Evolutionary conservation across 2,113 vertebrate species (phyloP).

Genomic region (Centropristis striata): DNA sequence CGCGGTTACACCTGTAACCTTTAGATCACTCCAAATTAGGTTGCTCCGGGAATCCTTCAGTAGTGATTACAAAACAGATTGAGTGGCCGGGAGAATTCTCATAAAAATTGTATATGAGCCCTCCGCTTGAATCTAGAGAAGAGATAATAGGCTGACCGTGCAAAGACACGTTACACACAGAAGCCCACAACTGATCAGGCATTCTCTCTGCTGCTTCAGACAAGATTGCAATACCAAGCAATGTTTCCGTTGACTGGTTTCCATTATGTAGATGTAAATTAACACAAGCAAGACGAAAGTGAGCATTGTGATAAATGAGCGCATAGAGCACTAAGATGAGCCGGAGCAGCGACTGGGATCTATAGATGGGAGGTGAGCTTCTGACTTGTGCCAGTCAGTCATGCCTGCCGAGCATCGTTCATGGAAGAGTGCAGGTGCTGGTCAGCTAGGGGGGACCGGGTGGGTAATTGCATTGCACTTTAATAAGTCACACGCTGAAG

Average conservation of each 20-base stretch:
- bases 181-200: slow-evolving; percentile 55
- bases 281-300: slow-evolving; percentile 50
- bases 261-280: slow-evolving; percentile 72
- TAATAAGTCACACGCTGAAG: slow-evolving; percentile 80
- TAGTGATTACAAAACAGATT: slow-evolving; percentile 76
- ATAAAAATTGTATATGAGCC: slow-evolving; percentile 69
- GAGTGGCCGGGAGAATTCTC: slow-evolving; percentile 66
- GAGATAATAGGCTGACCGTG: slow-evolving; percentile 58
- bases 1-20: slow-evolving; percentile 75
- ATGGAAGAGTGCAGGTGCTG: slow-evolving; percentile 62
- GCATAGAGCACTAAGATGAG: slow-evolving; percentile 40
- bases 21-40: slow-evolving; percentile 77
- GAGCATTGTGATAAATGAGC: slow-evolving; percentile 60
- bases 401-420: slow-evolving; percentile 69
- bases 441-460: slow-evolving; percentile 73
- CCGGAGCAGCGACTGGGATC: slow-evolving; percentile 48
- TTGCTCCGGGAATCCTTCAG: slow-evolving; percentile 68
- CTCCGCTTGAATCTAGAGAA: slow-evolving; percentile 60
- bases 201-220: slow-evolving; percentile 64
- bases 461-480: slow-evolving; percentile 81
- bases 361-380: slow-evolving; percentile 49
- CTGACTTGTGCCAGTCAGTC: slow-evolving; percentile 65
- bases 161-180: slow-evolving; percentile 52
- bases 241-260: slow-evolving; percentile 70
- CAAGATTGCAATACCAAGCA: slow-evolving; percentile 57